These are phyloP conservation scores for Megaceryle maxima DNA, from an alignment of 2,113 vertebrate species.

Conservation along the genomic window DNA sequence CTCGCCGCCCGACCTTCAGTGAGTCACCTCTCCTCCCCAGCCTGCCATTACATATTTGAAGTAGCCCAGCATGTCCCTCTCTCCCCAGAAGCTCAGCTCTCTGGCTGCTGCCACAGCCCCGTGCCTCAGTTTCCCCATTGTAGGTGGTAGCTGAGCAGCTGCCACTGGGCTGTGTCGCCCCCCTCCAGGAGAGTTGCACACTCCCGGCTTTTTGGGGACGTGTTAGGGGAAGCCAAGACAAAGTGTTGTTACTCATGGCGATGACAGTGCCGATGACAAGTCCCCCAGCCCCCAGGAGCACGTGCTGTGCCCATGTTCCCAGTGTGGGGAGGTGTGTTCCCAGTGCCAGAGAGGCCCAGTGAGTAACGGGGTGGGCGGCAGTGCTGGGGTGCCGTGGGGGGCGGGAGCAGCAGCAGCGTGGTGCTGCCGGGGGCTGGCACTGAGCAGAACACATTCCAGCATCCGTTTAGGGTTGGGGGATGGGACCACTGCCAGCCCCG, in stretches of 20 bases:
- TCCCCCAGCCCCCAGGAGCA: constrained; percentile 34
- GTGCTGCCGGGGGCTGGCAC: not conserved
- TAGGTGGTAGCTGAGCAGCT: not conserved
- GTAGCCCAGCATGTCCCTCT: not conserved
- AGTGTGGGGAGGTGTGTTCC: constrained; percentile 15
- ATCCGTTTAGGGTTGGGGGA: not conserved
- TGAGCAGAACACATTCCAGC: not conserved
- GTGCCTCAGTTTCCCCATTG: constrained; percentile 30
- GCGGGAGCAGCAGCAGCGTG: not conserved
- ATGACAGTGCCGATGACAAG: constrained; percentile 45
- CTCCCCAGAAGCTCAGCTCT: not conserved
- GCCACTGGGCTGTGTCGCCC: rapidly evolving
- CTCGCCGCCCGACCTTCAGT: not conserved
- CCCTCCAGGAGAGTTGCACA: not conserved
- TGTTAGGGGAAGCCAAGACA: constrained; percentile 18
- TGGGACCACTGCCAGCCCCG: rapidly evolving
- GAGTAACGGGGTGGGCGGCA: constrained; percentile 59
- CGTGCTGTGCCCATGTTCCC: constrained; percentile 35
- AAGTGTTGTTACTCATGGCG: constrained; percentile 28
- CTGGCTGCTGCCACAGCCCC: rapidly evolving
- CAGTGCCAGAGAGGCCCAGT: constrained; percentile 31
- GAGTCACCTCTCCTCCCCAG: not conserved
- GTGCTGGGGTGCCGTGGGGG: not conserved
- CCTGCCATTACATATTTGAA: rapidly evolving
- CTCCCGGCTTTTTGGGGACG: not conserved